phyloP scores from a whole-genome alignment of 2,888 invertebrate species.

The Graphium colonna region DNA sequence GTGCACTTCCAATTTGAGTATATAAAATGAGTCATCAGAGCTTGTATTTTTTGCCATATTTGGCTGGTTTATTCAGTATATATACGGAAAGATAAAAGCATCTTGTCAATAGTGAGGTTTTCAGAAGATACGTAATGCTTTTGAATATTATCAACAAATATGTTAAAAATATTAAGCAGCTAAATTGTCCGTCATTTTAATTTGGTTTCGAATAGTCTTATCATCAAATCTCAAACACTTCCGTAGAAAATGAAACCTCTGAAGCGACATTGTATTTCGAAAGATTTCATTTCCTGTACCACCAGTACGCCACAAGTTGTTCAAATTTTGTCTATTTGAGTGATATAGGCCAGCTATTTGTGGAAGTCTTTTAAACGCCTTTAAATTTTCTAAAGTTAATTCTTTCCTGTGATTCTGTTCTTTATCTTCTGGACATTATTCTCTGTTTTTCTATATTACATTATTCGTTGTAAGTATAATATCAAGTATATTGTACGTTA shows the following conservation, averaged over 20 bases:
- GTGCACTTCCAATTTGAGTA: not conserved
- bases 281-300: not conserved
- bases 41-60: not conserved
- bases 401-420: no score
- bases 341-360: not conserved
- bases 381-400: no score
- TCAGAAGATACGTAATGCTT: not conserved
- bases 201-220: no score
- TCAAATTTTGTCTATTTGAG: not conserved
- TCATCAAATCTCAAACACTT: not conserved
- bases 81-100: not conserved
- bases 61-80: not conserved
- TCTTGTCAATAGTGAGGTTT: not conserved
- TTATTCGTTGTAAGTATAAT: no score
- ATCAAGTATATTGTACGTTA: no score
- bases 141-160: not conserved
- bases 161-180: no score
- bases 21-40: no score
- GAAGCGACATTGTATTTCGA: not conserved
- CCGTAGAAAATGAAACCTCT: not conserved
- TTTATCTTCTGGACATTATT: no score
- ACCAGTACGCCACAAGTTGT: not conserved
- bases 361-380: not conserved
- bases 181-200: no score
- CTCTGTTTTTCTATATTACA: no score